Base-by-base conservation (phyloP, 2,797 vertebrate species). In the Rhynchonycteris naso region DNA sequence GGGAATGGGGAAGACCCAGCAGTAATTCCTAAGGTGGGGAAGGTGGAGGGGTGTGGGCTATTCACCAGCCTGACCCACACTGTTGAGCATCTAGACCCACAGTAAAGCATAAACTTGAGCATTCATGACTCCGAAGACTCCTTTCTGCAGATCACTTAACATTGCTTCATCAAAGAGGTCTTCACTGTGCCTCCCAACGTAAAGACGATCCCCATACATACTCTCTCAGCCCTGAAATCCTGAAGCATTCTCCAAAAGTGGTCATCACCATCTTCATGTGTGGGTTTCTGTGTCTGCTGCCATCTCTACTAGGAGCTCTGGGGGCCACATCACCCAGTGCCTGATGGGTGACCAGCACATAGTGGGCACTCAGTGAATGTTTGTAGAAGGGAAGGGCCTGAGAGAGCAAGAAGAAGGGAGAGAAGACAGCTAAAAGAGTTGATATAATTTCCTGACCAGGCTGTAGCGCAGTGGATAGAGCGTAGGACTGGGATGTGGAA, bases 261-360 rank as follows among this genome's bases (percentile, higher is more conserved):
- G n/a, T 26, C 26, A 18, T 7, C 61, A 16, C 76, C 56, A 26
- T 5, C 1, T 19, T 56, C 82, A 3, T 4, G 0, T 1, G 26
- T 38, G 90, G 47, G 65, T 22, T 22, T 38, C 22, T 21, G 19
- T 13, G 22, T 33, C 50, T 50, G 61, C 80, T 58, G 47, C 28
- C 47, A 6, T 52, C 38, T 68, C 30, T 9, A 5, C 28, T 18
- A 5, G 63, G 12, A 71, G 28, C 47, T 58, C 33, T 6, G 0
- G 66, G 72, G 59, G 24, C 66, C 0, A 0, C 15, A 22, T 50
- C 35, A n/a, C 56, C n/a, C n/a, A 80, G 74, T 3, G 43, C 79
- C 72, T 24, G 50, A 24, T 12, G 80, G 65, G 38, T 0, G 10
- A 15, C 26, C 38, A 63, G 54, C 68, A 33, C 9, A 13, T 3